A percentile compares a stretch with the other conserved stretches of the same genome.
phyloP scores from a whole-genome alignment of 1,140 invertebrate genomes.

The Macrobrachium rosenbergii region DNA sequence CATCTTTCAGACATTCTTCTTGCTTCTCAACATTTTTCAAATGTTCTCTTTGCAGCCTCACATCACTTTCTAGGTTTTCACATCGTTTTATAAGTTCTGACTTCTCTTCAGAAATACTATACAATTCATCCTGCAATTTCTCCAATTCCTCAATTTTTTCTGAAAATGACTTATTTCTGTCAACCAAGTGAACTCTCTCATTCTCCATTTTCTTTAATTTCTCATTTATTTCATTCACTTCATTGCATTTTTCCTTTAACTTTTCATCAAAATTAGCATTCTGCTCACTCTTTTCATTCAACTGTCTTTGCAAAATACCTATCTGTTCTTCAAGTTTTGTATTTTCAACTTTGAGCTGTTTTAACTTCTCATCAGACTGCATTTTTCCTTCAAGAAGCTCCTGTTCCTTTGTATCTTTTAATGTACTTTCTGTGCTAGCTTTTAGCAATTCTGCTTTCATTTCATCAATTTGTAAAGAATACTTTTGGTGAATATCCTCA shows the following conservation, averaged over 20 bases:
- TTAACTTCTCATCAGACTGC: constrained; percentile 8
- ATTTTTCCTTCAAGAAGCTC: too few species aligned
- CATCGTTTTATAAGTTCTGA: constrained; percentile 50
- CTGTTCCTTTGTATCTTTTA: too few species aligned
- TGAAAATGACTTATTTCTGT: neutral
- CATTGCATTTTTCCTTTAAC: constrained; percentile 6
- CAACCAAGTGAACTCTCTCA: neutral
- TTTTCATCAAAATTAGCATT: constrained; percentile 11
- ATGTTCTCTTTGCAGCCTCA: constrained; percentile 43
- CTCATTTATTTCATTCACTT: constrained; percentile 10
- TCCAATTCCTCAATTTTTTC: constrained; percentile 51
- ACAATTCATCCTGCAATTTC: constrained; percentile 39
- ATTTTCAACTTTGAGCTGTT: constrained; percentile 8
- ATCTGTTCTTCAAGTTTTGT: constrained; percentile 22
- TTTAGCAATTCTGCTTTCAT: too few species aligned
- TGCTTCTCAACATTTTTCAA: constrained; percentile 28
- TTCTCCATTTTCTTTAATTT: neutral
- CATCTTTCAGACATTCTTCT: constrained; percentile 27
- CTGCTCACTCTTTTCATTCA: neutral
- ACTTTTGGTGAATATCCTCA: too few species aligned
- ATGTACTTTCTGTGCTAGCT: too few species aligned
- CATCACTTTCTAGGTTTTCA: constrained; percentile 51
- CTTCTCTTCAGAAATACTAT: constrained; percentile 48
- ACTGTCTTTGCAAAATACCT: neutral
- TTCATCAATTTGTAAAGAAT: too few species aligned